Base-by-base conservation (phyloP, 2,888 invertebrate species). In the Lasioglossum pauxillum region DNA sequence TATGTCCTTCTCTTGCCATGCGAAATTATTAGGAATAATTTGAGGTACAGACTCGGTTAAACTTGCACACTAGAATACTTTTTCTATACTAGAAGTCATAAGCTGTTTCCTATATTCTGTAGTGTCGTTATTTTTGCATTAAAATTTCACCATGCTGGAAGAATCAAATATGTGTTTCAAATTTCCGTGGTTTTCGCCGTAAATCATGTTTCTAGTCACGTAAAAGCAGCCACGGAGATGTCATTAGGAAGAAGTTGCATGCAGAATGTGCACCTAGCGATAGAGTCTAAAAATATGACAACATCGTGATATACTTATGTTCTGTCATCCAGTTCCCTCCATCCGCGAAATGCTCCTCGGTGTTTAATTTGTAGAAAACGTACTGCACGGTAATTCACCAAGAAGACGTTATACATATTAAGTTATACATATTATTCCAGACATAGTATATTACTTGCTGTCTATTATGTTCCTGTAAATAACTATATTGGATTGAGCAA, bases 171-270 rank as follows among this genome's bases (percentile, higher is more conserved):
- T 44, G 71, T 74, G 27, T 78, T 71, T 60, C 8, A 38, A 67
- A 64, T 74, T 78, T 78, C 46, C 69, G 53, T 46, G 46, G 41
- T 71, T n/a, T 53, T 64, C 75, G 27, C 41, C 16, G 71, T 41
- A 64, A 83, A 84, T 84, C 84, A 46, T 27, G 67, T 73, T 83
- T 75, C 84, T 64, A 49, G 85, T 83, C 85, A 84, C 84, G 85
- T 85, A 83, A 85, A 83, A 75, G 44, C 60, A 57, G 53, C 72
- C 71, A 31, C 46, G 27, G 46, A 78, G 85, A 78, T 80, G 73
- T 75, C 80, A 78, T 80, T 84, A 84, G 46, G 71, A 75, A 27
- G 38, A 67, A 75, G 71, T 80, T 71, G 84, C 74, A 80, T 77
- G 80, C 53, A 78, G 71, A 76, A 75, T 57, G 46, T 57, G 67